A percentile compares a stretch with the other conserved stretches of the same genome.
These are phyloP conservation scores for Alloplasta piceator DNA, from an alignment of 2,888 invertebrate genomes.

Conservation along the genomic window DNA sequence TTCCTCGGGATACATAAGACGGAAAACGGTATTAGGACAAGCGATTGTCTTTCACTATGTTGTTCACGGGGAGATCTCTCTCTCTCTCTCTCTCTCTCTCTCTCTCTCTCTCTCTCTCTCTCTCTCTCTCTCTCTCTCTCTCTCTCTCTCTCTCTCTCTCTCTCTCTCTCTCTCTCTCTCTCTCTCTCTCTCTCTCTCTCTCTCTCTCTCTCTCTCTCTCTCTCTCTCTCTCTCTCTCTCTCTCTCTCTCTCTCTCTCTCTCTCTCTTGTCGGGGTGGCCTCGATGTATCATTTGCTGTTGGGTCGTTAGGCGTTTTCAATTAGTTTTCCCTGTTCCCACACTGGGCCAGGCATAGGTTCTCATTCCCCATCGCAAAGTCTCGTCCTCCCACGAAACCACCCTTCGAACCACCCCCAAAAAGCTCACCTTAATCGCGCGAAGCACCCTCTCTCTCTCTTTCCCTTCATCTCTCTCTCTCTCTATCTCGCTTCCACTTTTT, in stretches of 20 bases:
- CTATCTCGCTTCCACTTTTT: slow-evolving; percentile 8
- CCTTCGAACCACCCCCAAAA: slow-evolving; percentile 24
- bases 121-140: slow-evolving; percentile 73
- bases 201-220: slow-evolving; percentile 73
- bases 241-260: slow-evolving; percentile 73
- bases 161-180: slow-evolving; percentile 73
- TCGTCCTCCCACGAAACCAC: slow-evolving; percentile 20
- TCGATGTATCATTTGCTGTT: slow-evolving; percentile 83
- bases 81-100: slow-evolving; percentile 73
- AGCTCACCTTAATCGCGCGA: slow-evolving; percentile 78
- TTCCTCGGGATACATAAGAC: slow-evolving; percentile 69
- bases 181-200: slow-evolving; percentile 73
- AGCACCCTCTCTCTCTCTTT: slow-evolving; percentile 68
- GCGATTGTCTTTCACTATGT: slow-evolving; percentile 62
- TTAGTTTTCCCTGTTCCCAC: slow-evolving; percentile 81
- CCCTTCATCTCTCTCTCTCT: slow-evolving; percentile 65
- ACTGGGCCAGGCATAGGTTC: slow-evolving; percentile 57
- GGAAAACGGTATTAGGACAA: slow-evolving; percentile 80
- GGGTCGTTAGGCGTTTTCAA: slow-evolving; percentile 83
- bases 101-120: slow-evolving; percentile 73
- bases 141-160: slow-evolving; percentile 73
- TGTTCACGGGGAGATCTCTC: slow-evolving; percentile 61
- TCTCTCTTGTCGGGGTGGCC: slow-evolving; percentile 73
- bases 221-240: slow-evolving; percentile 73
- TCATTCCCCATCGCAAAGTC: slow-evolving; percentile 33